Evolutionary conservation across 1,140 invertebrate genomes (phyloP).

Genomic region (Heliconius hermathena): DNA sequence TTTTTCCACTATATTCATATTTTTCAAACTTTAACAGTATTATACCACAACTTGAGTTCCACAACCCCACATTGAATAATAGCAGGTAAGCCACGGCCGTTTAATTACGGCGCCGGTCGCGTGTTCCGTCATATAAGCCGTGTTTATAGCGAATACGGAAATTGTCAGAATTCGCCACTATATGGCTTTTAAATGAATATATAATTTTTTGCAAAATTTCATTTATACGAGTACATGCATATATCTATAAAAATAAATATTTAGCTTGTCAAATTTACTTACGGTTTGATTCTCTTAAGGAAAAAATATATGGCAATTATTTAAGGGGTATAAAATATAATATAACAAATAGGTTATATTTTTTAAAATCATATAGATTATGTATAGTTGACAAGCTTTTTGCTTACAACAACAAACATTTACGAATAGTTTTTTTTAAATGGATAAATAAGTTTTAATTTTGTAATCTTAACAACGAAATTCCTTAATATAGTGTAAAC

Average conservation of each 20-base stretch:
- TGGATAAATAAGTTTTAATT: background rate
- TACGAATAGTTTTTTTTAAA: background rate
- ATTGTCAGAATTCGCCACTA: background rate
- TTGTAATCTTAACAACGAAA: background rate
- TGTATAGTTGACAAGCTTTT: too few species aligned
- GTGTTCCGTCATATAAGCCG: conserved; percentile 15
- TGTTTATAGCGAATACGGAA: conserved; percentile 9
- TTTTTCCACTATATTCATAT: background rate
- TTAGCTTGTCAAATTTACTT: too few species aligned
- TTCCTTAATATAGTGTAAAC: background rate
- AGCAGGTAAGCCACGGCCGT: conserved; percentile 24
- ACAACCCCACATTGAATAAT: conserved; percentile 21
- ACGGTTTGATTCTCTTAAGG: too few species aligned
- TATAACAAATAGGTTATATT: too few species aligned
- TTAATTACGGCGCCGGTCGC: conserved; percentile 38
- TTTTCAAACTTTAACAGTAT: background rate
- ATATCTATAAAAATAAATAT: too few species aligned
- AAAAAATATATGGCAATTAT: too few species aligned
- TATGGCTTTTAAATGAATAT: background rate
- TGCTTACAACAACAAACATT: too few species aligned
- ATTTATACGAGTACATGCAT: too few species aligned
- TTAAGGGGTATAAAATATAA: too few species aligned
- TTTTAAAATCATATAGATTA: too few species aligned
- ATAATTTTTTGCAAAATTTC: background rate
- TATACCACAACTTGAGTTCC: background rate